A percentile compares a stretch with the other conserved stretches of the same genome.
phyloP scores from a whole-genome alignment of 2,888 invertebrate species.

The Phalangium opilio region DNA sequence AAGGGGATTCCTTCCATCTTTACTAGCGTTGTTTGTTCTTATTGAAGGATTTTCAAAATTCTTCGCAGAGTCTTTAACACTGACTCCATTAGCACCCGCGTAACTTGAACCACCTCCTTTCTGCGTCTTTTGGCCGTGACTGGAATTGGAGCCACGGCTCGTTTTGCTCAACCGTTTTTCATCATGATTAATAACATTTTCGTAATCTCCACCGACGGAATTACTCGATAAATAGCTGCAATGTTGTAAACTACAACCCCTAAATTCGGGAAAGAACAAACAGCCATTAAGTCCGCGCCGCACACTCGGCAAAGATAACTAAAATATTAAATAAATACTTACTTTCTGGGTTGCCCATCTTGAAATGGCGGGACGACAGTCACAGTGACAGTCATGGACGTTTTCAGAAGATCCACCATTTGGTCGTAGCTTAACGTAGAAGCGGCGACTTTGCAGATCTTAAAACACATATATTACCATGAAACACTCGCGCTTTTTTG shows the following conservation, averaged over 20 bases:
- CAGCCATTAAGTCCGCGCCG: too few species aligned
- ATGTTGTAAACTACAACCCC: conserved; percentile 47
- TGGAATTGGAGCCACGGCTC: too few species aligned
- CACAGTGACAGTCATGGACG: conserved; percentile 70
- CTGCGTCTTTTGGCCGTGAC: too few species aligned
- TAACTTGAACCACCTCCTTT: too few species aligned
- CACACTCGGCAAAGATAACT: too few species aligned
- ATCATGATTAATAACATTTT: conserved; percentile 43
- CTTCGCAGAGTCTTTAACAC: too few species aligned
- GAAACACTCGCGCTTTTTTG: too few species aligned
- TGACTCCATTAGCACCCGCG: too few species aligned
- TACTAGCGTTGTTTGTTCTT: too few species aligned
- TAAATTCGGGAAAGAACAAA: conserved; percentile 22
- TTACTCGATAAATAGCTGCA: conserved; percentile 41
- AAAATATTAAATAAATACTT: too few species aligned
- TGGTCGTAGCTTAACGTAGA: conserved; percentile 78
- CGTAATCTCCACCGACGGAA: conserved; percentile 43
- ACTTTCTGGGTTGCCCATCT: conserved; percentile 50
- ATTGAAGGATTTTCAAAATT: too few species aligned
- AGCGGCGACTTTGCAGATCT: conserved; percentile 72
- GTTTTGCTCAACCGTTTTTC: conserved; percentile 24
- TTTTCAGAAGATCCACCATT: conserved; percentile 80
- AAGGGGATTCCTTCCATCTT: too few species aligned
- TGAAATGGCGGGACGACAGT: conserved; percentile 57
- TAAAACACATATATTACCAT: conserved; percentile 1